Evolutionary conservation across 1,140 invertebrate genomes (phyloP), one percentile per base, ranked within the genome.

Genomic region (Drosophila auraria): DNA sequence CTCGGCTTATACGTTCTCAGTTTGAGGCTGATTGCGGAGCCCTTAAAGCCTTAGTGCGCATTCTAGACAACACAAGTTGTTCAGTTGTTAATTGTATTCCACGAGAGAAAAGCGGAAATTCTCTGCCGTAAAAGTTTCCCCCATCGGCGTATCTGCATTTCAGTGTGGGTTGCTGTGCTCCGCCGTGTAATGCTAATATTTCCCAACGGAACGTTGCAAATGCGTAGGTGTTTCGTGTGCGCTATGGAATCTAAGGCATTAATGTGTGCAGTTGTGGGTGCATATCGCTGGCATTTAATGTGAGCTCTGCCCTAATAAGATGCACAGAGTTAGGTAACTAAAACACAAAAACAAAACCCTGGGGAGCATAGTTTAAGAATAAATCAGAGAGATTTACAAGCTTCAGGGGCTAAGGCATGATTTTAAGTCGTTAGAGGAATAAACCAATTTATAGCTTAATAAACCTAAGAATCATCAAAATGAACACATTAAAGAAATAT

Each of bases 161-260:
- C 49, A 38, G 56, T 45, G 23, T 50, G 25, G 25, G 15, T 62
- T 60, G 69, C 65, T 78, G 73, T 62, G 61, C 65, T 74, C 70
- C 78, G 74, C 54, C 78, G 64, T 74, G 78, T 71, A 78, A 84
- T 70, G 82, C 76, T 78, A 84, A 81, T 71, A 81, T 74, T 81
- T 84, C 58, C 63, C 63, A 68, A 72, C 64, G 76, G 62, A 61
- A 63, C 54, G 50, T 53, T 30, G 60, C 50, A 64, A 58, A 40
- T 59, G 58, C 71, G 82, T 84, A 86, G 78, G 82, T 86, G 74
- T 78, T 38, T 60, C 65, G 54, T 54, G 66, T 62, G 44, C 33
- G 36, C 17, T 14, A 20, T 23, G 30, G 30, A 54, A 20, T 54
- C 53, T 36, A 9, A 20, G 53, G 53, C 17, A 54, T 54, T 54